Evolutionary conservation across 1,140 invertebrate genomes (phyloP), one percentile per base, ranked within the genome.

Genomic region (Drosophila kohkoa): DNA sequence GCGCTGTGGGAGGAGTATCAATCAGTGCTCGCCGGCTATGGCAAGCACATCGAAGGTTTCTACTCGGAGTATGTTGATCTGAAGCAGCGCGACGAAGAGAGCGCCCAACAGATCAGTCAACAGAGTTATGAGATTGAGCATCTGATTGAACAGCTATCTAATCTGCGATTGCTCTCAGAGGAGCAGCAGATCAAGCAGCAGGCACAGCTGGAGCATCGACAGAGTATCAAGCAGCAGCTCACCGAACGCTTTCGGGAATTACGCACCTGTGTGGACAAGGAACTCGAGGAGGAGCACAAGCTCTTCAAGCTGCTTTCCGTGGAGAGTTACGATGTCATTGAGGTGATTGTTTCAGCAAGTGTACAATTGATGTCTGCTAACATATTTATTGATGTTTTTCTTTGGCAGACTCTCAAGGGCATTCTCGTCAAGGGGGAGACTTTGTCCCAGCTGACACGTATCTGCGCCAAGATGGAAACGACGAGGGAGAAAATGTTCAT

Each of bases 391-490:
- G 51, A 5, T n/a, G 13, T 30, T 16, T 48, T 11, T 30, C 1
- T 59, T 1, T 3, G 35, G 1, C 20, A 78, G 72, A 67, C 52
- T 4, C 66, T 87, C 3, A 77, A 88, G 11, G 57, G 57, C 0
- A 76, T 91, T 3, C 67, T 80, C 16, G 92, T 85, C 64, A 94
- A 94, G 78, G 94, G 93, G 2, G 93, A 94, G 65, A 94, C 93
- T 43, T 92, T 95, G 49, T 68, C 94, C 3, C 92, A 93, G 28
- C 76, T 94, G 30, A 93, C 93, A 2, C 91, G 91, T 0, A 89
- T 94, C n/a, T 95, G 94, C 69, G 79, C 93, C 45, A 94, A 94
- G 92, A 93, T 93, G 81, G 94, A 95, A 91, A 94, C 94, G 0
- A 90, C 93, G 73, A 89, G 93, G 1, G 94, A 95, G 86, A 94